Conservation (phyloP, 2,113 vertebrate species). For the Gymnorhina tibicen region DNA sequence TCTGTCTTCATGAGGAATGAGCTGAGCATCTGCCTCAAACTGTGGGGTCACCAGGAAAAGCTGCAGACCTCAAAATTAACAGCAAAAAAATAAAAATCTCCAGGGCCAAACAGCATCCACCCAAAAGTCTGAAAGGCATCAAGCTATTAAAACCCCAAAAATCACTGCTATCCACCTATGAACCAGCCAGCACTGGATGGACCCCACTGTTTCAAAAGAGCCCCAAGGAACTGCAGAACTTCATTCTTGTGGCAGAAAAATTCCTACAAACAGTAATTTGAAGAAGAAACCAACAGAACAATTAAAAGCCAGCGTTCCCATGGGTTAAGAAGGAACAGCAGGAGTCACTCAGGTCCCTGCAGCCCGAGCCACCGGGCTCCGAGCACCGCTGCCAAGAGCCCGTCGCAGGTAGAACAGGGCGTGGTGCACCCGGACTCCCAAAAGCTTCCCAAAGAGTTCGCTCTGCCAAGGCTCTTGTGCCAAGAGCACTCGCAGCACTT, state of each 20-base stretch:
- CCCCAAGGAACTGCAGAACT: neutral
- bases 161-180: neutral
- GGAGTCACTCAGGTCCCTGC: neutral
- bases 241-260: neutral
- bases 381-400: neutral
- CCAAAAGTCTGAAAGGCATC: neutral
- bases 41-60: neutral
- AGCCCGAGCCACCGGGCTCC: rapidly evolving
- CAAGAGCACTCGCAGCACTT: neutral
- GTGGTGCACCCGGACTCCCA: neutral
- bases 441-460: neutral
- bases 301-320: neutral
- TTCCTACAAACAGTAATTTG: neutral
- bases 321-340: neutral
- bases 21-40: neutral
- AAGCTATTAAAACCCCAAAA: neutral
- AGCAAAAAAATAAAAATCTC: neutral
- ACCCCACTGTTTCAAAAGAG: neutral
- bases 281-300: neutral
- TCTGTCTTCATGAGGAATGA: neutral
- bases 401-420: neutral
- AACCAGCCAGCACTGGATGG: neutral
- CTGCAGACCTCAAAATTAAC: neutral
- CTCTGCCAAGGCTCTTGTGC: rapidly evolving
- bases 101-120: neutral